Percentiles rank a stretch among this genome's conserved stretches.
Evolutionary conservation across 2,113 vertebrate genomes (phyloP).

Genomic region (Parotia lawesii): DNA sequence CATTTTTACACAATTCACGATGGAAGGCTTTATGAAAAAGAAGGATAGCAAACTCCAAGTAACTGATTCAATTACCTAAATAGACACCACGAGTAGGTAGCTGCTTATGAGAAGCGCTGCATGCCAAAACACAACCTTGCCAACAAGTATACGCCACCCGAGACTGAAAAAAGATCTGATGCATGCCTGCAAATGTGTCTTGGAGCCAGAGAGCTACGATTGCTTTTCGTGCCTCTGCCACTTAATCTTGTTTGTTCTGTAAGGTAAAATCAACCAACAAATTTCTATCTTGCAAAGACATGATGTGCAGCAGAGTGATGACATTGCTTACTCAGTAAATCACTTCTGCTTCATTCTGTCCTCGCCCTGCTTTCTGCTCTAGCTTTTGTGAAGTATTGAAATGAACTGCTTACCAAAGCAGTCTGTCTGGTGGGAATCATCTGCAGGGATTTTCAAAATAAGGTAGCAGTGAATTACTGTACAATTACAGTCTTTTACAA

Average conservation of each 20-base stretch:
- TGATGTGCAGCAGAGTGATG: conserved; percentile 22
- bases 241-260: conserved; percentile 4
- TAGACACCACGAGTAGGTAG: background rate
- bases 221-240: background rate
- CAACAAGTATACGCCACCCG: rapidly evolving
- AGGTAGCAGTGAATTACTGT: conserved; percentile 38
- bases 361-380: background rate
- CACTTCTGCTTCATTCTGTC: conserved; percentile 39
- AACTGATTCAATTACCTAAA: background rate
- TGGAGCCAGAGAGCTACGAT: background rate
- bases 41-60: background rate
- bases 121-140: background rate
- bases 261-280: background rate
- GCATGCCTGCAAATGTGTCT: background rate
- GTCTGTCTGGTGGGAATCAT: conserved; percentile 34
- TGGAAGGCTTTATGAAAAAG: background rate
- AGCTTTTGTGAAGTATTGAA: conserved; percentile 48
- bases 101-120: background rate
- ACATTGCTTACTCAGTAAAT: conserved; percentile 50
- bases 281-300: conserved; percentile 12
- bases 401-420: conserved; percentile 58
- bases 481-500: conserved; percentile 22
- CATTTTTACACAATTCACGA: background rate
- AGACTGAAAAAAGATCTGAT: background rate
- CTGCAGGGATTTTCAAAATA: conserved; percentile 37